Conservation (phyloP, 37 sponge, comb jelly and placozoan species). For the Cliona cf. orientalis region DNA sequence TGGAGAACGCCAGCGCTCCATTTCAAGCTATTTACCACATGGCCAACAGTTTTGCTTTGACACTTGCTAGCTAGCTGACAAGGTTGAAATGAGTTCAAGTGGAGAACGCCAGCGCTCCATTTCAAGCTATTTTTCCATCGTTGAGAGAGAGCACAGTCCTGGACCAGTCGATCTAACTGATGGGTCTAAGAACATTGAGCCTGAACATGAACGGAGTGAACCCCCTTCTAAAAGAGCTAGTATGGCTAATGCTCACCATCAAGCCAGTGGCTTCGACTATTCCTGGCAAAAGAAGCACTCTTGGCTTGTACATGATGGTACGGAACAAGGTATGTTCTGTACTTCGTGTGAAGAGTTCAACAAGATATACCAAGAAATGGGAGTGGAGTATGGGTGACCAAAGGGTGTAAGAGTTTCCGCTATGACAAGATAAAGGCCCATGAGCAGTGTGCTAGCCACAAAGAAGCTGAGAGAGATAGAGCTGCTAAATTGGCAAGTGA, state of each 20-base stretch:
- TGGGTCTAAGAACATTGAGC: conserved; percentile 1
- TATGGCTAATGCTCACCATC: not conserved
- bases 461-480: conserved; percentile 10
- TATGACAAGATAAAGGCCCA: not conserved
- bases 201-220: not conserved
- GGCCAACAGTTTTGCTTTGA: not conserved
- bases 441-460: conserved; percentile 8
- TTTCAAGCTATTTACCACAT: no score
- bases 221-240: not conserved
- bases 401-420: conserved; percentile 1
- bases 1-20: no score
- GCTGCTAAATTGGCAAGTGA: not conserved
- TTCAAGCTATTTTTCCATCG: conserved; percentile 3
- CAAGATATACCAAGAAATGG: conserved; percentile 9
- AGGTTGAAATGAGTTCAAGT: not conserved
- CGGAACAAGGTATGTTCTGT: conserved; percentile 4
- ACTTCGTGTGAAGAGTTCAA: not conserved
- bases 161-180: not conserved
- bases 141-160: no score
- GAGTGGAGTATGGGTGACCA: conserved; percentile 20
- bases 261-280: conserved; percentile 3
- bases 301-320: not conserved
- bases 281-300: not conserved
- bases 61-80: conserved; percentile 6
- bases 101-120: not conserved